phyloP scores from a whole-genome alignment of 2,113 vertebrate genomes.

The Paramisgurnus dabryanus region DNA sequence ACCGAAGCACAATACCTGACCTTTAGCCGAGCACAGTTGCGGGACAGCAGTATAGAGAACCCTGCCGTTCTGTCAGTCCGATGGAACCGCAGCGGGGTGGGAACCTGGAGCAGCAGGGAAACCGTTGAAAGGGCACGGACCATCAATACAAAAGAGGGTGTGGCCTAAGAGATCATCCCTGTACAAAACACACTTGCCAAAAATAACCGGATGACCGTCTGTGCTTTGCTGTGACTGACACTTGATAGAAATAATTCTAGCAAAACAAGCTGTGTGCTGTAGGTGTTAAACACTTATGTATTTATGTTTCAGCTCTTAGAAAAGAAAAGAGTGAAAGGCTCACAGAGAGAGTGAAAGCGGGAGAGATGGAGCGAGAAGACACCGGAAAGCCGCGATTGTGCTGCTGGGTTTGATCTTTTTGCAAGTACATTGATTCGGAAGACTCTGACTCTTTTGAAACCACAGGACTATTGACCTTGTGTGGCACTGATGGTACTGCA shows the following conservation, averaged over 20 bases:
- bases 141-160: slow-evolving; percentile 70
- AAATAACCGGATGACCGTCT: neutral
- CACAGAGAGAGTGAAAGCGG: neutral
- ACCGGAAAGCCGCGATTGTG: slow-evolving; percentile 51
- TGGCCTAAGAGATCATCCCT: slow-evolving; percentile 65
- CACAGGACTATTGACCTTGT: slow-evolving; percentile 50
- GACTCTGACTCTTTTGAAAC: slow-evolving; percentile 51
- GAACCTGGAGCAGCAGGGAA: slow-evolving; percentile 63
- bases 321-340: neutral
- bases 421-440: slow-evolving; percentile 69
- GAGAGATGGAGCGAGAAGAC: slow-evolving; percentile 25
- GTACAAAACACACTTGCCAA: neutral
- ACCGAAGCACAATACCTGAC: slow-evolving; percentile 65
- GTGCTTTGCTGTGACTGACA: neutral
- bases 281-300: neutral
- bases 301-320: neutral
- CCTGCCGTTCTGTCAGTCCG: slow-evolving; percentile 64
- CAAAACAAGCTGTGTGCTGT: slow-evolving; percentile 17
- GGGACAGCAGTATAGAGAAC: slow-evolving; percentile 63
- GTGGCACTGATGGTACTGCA: slow-evolving; percentile 24
- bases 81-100: slow-evolving; percentile 66
- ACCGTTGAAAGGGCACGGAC: slow-evolving; percentile 69
- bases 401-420: slow-evolving; percentile 70
- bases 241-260: slow-evolving; percentile 1
- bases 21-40: slow-evolving; percentile 68